phyloP scores from a whole-genome alignment of 2,797 vertebrate species.

The Erethizon dorsatum region DNA sequence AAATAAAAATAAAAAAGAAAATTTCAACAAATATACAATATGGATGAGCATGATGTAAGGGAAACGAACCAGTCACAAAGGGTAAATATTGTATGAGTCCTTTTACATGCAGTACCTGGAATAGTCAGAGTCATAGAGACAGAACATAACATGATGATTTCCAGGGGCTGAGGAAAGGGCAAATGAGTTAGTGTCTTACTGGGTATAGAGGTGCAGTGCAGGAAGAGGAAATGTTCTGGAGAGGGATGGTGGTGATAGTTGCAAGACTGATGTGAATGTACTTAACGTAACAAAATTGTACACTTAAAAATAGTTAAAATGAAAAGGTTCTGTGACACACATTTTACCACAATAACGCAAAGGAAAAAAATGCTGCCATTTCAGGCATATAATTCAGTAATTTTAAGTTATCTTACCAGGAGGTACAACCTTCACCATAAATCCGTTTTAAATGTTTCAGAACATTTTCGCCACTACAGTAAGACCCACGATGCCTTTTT shows the following conservation, averaged over 20 bases:
- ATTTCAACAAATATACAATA: neutral
- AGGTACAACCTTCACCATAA: neutral
- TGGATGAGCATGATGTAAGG: neutral
- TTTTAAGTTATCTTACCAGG: constrained; percentile 18
- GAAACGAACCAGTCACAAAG: neutral
- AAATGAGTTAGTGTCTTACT: neutral
- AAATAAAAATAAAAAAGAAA: no score
- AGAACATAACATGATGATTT: neutral
- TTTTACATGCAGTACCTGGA: neutral
- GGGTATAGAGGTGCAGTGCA: neutral
- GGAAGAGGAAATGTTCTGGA: neutral
- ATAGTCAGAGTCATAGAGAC: neutral
- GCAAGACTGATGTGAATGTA: neutral
- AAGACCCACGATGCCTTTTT: neutral
- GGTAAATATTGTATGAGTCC: neutral
- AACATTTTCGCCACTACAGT: neutral
- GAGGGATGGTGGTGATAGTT: neutral
- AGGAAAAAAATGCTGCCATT: neutral
- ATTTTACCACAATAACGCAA: neutral
- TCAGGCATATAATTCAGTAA: neutral
- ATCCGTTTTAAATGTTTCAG: neutral
- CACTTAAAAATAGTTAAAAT: neutral
- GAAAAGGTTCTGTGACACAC: neutral
- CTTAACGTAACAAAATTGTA: neutral
- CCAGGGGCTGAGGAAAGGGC: neutral